Evolutionary conservation across 92 coral and sea anemone genomes (phyloP).

Genomic region (Palythoa grandis): DNA sequence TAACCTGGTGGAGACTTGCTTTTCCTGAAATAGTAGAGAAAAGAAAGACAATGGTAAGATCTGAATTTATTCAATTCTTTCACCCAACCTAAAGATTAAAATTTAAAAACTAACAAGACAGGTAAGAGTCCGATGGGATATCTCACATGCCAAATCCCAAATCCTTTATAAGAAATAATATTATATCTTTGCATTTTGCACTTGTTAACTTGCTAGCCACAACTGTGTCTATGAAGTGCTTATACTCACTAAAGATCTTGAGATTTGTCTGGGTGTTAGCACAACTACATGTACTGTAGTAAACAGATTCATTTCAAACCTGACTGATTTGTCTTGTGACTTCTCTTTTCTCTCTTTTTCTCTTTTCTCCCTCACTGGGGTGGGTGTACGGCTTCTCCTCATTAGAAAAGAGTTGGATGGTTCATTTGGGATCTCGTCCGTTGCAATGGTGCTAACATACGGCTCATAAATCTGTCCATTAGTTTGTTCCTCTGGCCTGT

Average conservation of each 20-base stretch:
- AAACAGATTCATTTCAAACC: background rate
- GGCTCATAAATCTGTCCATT: slow-evolving; percentile 27
- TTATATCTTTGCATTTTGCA: no score
- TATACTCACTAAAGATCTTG: no score
- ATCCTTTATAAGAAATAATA: no score
- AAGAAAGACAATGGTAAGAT: background rate
- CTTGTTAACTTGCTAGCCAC: no score
- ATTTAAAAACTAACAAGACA: no score
- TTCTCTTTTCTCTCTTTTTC: slow-evolving; percentile 48
- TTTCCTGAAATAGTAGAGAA: slow-evolving; percentile 15
- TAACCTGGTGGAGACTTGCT: slow-evolving; percentile 79
- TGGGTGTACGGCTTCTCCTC: slow-evolving; percentile 96
- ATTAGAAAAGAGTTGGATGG: slow-evolving; percentile 87
- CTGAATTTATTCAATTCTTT: no score
- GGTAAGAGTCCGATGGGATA: no score
- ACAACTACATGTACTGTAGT: no score
- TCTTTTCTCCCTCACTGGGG: slow-evolving; percentile 84
- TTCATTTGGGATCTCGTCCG: slow-evolving; percentile 81
- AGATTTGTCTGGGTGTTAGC: no score
- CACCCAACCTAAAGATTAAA: no score
- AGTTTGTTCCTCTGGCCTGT: slow-evolving; percentile 25
- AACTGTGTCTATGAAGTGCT: background rate
- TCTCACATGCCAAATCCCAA: no score
- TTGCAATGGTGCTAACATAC: slow-evolving; percentile 61
- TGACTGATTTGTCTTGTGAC: slow-evolving; percentile 37